phyloP scores from a whole-genome alignment of 2,797 vertebrate species.

The Acanthopagrus latus region DNA sequence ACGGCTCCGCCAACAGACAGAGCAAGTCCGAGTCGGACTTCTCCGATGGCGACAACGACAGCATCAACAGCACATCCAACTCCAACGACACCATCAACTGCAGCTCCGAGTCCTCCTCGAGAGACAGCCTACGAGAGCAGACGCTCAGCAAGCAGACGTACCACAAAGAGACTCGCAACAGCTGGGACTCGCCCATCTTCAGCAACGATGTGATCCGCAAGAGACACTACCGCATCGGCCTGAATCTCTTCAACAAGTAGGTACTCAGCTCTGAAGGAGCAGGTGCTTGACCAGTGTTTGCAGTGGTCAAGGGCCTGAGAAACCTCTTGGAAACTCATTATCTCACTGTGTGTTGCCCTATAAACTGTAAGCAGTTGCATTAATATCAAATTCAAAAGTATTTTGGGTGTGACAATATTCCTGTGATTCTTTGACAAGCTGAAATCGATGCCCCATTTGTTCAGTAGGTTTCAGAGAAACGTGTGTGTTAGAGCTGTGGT shows the following conservation, averaged over 20 bases:
- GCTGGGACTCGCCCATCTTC: conserved; percentile 99
- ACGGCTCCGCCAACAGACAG: conserved; percentile 93
- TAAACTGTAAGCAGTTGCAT: conserved; percentile 16
- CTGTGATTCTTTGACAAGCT: neutral
- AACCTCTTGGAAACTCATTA: conserved; percentile 14
- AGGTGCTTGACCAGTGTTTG: conserved; percentile 12
- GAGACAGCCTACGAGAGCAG: conserved; percentile 96
- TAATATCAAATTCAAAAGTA: conserved; percentile 4
- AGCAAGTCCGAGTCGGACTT: conserved; percentile 97
- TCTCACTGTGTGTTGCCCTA: neutral
- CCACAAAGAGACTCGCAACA: conserved; percentile 98
- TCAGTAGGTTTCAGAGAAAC: neutral
- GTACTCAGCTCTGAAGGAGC: conserved; percentile 70
- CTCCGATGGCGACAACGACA: conserved; percentile 98
- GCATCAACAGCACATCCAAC: conserved; percentile 98
- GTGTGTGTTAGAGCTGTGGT: conserved; percentile 6
- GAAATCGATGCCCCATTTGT: neutral
- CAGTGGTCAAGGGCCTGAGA: conserved; percentile 13
- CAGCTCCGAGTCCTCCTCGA: conserved; percentile 96
- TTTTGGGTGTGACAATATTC: neutral
- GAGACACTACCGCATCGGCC: conserved; percentile 96
- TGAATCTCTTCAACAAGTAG: conserved; percentile 99
- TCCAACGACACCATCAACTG: conserved; percentile 99
- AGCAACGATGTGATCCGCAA: conserved; percentile 97
- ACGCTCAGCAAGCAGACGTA: conserved; percentile 97